Percentiles rank a stretch among this genome's conserved stretches.
These are phyloP conservation scores for Lapara coniferarum DNA, from an alignment of 2,888 invertebrate species.

Conservation along the genomic window DNA sequence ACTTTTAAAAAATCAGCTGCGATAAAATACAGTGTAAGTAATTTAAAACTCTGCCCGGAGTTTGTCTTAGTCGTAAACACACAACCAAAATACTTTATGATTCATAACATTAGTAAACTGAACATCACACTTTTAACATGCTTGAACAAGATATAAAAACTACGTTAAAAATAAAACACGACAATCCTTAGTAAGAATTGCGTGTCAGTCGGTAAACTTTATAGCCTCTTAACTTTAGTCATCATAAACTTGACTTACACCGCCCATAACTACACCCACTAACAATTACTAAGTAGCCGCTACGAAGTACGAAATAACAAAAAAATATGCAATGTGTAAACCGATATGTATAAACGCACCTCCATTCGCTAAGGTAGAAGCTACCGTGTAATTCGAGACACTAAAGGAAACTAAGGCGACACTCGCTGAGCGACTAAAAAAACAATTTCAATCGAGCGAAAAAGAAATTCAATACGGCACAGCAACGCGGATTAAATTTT, in stretches of 20 bases:
- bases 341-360: conserved; percentile 65
- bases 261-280: conserved; percentile 68
- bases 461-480: conserved; percentile 78
- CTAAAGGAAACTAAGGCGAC: conserved; percentile 77
- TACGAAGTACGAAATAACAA: conserved; percentile 48
- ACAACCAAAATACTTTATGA: conserved; percentile 7
- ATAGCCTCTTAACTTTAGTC: conserved; percentile 43
- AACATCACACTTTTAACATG: conserved; percentile 5
- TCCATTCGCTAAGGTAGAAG: conserved; percentile 65
- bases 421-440: conserved; percentile 73
- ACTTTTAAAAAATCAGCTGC: no score
- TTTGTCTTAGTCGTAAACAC: background rate
- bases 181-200: conserved; percentile 16
- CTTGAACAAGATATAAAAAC: conserved; percentile 23
- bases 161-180: conserved; percentile 23
- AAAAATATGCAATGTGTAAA: conserved; percentile 55
- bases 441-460: conserved; percentile 74
- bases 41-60: background rate
- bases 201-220: conserved; percentile 19
- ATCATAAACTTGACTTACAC: conserved; percentile 60
- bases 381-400: conserved; percentile 79
- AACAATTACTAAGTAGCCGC: conserved; percentile 58
- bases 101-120: conserved; percentile 12
- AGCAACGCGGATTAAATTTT: conserved; percentile 79
- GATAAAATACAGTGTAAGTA: no score